Base-by-base conservation (phyloP, 2,888 invertebrate species). In the Eilema griseolum region DNA sequence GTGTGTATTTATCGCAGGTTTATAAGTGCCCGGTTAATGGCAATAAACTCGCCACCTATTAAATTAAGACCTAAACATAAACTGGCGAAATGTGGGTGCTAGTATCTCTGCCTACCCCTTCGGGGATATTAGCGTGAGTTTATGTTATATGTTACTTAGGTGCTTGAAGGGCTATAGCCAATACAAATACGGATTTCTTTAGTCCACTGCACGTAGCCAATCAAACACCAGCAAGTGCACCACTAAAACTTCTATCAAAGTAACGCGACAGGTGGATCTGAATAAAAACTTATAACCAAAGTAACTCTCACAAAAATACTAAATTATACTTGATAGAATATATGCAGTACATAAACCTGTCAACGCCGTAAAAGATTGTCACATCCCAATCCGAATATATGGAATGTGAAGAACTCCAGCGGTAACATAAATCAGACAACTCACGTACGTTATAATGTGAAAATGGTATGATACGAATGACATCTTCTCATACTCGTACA, bases 361-460 rank as follows among this genome's bases (percentile, higher is more conserved):
- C 64, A 60, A 8, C 33, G 12, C 20, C 31, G 31, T 52, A 60
- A 60, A 61, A 69, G 20, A 69, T 41, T 60, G 52, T 56, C 41
- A 61, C 26, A 65, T 69, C 60, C 59, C 31, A 65, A 69, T 61
- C 24, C 8, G 28, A 69, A 56, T 52, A 46, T 61, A 69, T 52
- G 46, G 31, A 52, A 65, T 52, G 26, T 31, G 26, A 61, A 65
- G 65, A 65, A n/a, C 23, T 33, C 24, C 33, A 20, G 14, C 52
- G 60, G n/a, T 16, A 65, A 33, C 33, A 61, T 69, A 69, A 69
- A 69, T 69, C 61, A 69, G 16, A 33, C 33, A 33, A 52, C 60
- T 37, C 62, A 68, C 41, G n/a, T 52, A 52, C 52, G n/a, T n/a
- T 31, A 56, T 46, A 59, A 56, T 28, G 52, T 59, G 60, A 61